phyloP scores from a whole-genome alignment of 1,140 invertebrate species.

The Leptestheria dahalacensis region DNA sequence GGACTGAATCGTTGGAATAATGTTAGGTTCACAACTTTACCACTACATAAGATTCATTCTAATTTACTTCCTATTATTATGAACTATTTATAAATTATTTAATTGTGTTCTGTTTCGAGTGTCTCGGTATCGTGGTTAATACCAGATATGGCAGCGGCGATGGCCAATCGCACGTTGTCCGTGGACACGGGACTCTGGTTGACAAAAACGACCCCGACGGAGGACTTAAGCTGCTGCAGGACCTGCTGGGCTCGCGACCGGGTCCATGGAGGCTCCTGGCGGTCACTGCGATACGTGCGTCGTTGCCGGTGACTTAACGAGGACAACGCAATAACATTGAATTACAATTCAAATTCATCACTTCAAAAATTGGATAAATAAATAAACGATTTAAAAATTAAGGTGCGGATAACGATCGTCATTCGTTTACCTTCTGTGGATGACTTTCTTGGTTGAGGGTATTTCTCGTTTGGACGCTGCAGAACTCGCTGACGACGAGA shows the following conservation, averaged over 20 bases:
- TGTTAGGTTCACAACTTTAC: too few species aligned
- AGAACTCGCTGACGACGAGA: background rate
- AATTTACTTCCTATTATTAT: too few species aligned
- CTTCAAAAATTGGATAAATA: too few species aligned
- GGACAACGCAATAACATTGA: too few species aligned
- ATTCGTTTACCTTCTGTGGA: background rate
- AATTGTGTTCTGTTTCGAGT: background rate
- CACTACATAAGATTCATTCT: too few species aligned
- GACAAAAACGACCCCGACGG: background rate
- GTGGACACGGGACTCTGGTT: background rate
- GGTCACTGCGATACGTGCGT: background rate
- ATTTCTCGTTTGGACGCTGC: background rate
- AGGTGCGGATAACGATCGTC: background rate
- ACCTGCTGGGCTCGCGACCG: constrained; percentile 9
- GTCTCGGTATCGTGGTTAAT: background rate
- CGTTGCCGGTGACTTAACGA: background rate
- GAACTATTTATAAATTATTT: background rate
- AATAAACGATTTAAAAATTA: background rate
- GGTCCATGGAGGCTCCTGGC: constrained; percentile 2
- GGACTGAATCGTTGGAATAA: too few species aligned
- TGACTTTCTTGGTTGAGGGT: background rate
- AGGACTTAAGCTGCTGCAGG: background rate
- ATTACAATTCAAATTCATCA: too few species aligned
- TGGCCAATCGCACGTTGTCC: background rate
- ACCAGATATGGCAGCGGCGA: background rate